Evolutionary conservation across 2,113 vertebrate species (phyloP).

Genomic region (Kryptolebias marmoratus): DNA sequence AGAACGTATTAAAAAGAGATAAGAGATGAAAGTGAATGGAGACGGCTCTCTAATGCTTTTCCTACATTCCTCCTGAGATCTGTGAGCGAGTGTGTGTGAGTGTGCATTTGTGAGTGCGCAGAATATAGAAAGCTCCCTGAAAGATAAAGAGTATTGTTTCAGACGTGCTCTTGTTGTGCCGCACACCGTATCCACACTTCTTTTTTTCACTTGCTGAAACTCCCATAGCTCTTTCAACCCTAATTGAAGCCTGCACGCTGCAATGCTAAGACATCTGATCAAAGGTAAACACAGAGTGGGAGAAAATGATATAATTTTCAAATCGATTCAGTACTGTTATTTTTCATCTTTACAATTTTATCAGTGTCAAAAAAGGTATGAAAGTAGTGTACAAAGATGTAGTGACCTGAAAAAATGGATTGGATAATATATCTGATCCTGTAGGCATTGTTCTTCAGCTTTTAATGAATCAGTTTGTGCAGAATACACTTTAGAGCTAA

Average conservation of each 20-base stretch:
- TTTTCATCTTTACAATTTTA: slow-evolving; percentile 42
- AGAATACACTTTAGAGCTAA: slow-evolving; percentile 14
- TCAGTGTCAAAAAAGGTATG: slow-evolving; percentile 17
- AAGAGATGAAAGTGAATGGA: slow-evolving; percentile 75
- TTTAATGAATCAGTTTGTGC: neutral
- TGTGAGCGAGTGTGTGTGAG: slow-evolving; percentile 3
- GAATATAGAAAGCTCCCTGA: slow-evolving; percentile 50
- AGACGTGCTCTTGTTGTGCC: slow-evolving; percentile 61
- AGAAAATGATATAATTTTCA: slow-evolving; percentile 10
- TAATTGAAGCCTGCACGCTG: slow-evolving; percentile 45
- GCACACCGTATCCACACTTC: slow-evolving; percentile 16
- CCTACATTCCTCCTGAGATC: slow-evolving; percentile 65
- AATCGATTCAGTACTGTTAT: slow-evolving; percentile 41
- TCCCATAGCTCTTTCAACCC: slow-evolving; percentile 53
- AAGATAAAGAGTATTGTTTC: slow-evolving; percentile 63
- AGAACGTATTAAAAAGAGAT: slow-evolving; percentile 73
- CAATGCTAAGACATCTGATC: slow-evolving; percentile 39
- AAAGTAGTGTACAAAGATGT: neutral
- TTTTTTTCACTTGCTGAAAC: slow-evolving; percentile 35
- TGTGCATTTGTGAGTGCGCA: slow-evolving; percentile 13
- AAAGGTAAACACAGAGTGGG: slow-evolving; percentile 31
- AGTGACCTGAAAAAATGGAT: slow-evolving; percentile 1
- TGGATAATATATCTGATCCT: slow-evolving; percentile 16
- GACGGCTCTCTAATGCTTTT: slow-evolving; percentile 69
- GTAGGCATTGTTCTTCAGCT: slow-evolving; percentile 1